Base-by-base conservation (phyloP, 2,888 invertebrate genomes). In the Tachina grossa region DNA sequence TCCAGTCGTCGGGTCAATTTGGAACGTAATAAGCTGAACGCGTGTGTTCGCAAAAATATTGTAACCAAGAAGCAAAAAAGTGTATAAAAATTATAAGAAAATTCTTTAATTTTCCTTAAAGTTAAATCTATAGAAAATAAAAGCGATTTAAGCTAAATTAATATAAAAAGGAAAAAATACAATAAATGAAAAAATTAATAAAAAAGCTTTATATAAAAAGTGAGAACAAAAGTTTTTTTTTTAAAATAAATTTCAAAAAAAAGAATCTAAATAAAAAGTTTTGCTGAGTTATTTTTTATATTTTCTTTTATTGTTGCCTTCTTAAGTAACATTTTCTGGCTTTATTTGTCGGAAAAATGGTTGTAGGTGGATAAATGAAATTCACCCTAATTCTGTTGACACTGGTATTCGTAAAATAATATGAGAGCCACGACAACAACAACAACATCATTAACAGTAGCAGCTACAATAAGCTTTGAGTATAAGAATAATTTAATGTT, bases 1-100 rank as follows among this genome's bases (percentile, higher is more conserved):
- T 92, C 92, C 92, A 92, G 91, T 91, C 91, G 92, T 91, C 91
- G 91, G 91, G 92, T 91, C 89, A 89, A 90, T 90, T 90, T 90
- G 90, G 91, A 91, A 91, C 91, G 88, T 88, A 89, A 83, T 75
- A 87, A 87, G 49, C 51, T 47, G 81, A 68, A 84, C 85, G 87
- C 88, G 90, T 90, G 90, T 87, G 89, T 87, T 68, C 59, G 61
- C 49, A 45, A 19, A 61, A 75, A 53, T 65, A 63, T 31, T 61
- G 31, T 75, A 78, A 69, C 19, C 57, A 72, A 74, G 76, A 51
- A 31, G 69, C 65, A 53, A 45, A 57, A 63, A 72, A 82, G 53
- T 19, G 14, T 68, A 6, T 41, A 61, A 81, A 77, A 66, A 72
- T 53, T 43, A 53, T 39, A 51, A n/a, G 59, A 51, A 55, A 51